phyloP scores from a whole-genome alignment of 2,888 invertebrate species.

The Bombylius major region DNA sequence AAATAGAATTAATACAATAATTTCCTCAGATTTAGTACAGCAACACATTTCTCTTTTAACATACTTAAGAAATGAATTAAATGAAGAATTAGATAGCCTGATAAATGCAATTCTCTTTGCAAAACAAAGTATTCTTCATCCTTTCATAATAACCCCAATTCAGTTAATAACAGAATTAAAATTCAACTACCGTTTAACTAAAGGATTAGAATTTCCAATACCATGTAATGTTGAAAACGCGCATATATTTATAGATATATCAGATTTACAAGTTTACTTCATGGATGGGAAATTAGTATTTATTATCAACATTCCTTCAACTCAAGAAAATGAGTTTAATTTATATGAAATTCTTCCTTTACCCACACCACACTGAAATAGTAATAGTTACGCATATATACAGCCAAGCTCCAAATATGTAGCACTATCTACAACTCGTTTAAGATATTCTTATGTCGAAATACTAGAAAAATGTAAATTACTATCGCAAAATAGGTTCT shows the following conservation, averaged over 20 bases:
- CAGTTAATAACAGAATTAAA: neutral
- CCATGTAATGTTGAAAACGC: neutral
- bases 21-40: neutral
- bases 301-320: too few species aligned
- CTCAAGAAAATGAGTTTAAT: too few species aligned
- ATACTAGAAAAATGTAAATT: too few species aligned
- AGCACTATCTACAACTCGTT: too few species aligned
- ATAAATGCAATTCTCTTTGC: slow-evolving; percentile 13
- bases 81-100: slow-evolving; percentile 9
- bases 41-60: slow-evolving; percentile 11
- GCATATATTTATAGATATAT: neutral
- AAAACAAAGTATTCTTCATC: neutral
- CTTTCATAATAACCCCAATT: neutral
- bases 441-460: too few species aligned
- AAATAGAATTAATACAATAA: slow-evolving; percentile 2
- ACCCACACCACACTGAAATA: too few species aligned
- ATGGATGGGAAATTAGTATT: too few species aligned
- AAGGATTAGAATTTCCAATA: neutral
- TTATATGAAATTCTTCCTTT: too few species aligned
- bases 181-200: neutral
- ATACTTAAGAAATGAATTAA: slow-evolving; percentile 10
- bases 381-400: too few species aligned
- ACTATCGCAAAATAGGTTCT: too few species aligned
- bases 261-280: too few species aligned
- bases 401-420: too few species aligned